Evolutionary conservation across 2,113 vertebrate species (phyloP), one percentile per base, ranked within the genome.

Genomic region (Anoplopoma fimbria): DNA sequence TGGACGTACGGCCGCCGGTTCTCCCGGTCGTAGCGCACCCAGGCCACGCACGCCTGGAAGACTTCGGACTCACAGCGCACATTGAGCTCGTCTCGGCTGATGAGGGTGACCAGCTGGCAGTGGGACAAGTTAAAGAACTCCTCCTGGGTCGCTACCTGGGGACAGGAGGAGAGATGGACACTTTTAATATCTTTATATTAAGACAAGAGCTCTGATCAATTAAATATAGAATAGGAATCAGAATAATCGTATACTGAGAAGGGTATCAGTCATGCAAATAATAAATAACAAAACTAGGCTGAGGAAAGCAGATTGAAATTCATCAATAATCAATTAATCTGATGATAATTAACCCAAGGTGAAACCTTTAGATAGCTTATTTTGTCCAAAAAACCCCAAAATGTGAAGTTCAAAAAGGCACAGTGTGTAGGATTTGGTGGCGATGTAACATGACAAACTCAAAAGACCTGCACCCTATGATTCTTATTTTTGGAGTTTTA

Each of bases 41-140:
- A 99, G 27, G 96, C 94, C 92, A 98, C 96, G 23, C 98, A 99
- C 0, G 98, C 98, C 49, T 97, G 97, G 93, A 98, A 99, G 49
- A 99, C 98, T 80, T 98, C 97, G 0, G 97, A 99, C 92, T 99
- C 98, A 17, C 98, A 98, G 83, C 97, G 98, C 42, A 99, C 98
- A 8, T 99, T 99, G 75, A 99, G 95, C 89, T 99, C 98, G 1
- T 99, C 98, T 0, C 97, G 96, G 91, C 97, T 98, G 88, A 99
- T 96, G 67, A 99, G 96, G 0, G 95, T 96, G 75, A 96, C 98
- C 89, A 99, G 95, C 89, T 99, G 97, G 93, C 98, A 99, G 75
- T 97, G 98, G 0, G 97, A 95, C 3, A 99, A 92, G 85, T 97
- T 97, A 85, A 99, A 98, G 91, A 99, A 99, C 45, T 99, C 98